Evolutionary conservation across 2,797 vertebrate genomes (phyloP).

Genomic region (Micromesistius poutassou): DNA sequence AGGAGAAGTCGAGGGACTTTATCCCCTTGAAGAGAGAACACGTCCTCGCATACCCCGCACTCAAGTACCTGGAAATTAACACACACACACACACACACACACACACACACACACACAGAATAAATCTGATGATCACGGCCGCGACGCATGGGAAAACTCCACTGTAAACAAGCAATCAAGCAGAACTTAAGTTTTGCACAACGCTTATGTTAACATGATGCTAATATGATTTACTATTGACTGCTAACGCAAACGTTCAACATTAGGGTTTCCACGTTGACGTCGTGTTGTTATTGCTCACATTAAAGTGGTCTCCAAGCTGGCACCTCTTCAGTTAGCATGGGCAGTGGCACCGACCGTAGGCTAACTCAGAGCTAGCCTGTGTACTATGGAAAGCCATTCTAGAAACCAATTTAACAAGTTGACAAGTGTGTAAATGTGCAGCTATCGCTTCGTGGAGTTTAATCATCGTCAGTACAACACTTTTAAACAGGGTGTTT

Average conservation of each 20-base stretch:
- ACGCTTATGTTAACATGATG: neutral
- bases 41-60: slow-evolving; percentile 97
- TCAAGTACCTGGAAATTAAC: slow-evolving; percentile 79
- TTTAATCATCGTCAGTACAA: neutral
- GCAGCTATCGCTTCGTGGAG: neutral
- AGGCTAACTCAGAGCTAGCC: neutral
- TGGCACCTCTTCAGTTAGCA: neutral
- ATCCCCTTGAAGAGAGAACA: slow-evolving; percentile 96
- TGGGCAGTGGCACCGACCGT: neutral
- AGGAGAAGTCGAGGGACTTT: slow-evolving; percentile 95
- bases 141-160: neutral
- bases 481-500: neutral
- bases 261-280: neutral
- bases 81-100: neutral
- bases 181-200: neutral
- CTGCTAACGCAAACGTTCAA: neutral
- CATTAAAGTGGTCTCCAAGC: neutral
- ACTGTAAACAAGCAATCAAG: neutral
- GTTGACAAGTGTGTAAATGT: neutral
- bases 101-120: neutral
- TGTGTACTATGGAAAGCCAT: neutral
- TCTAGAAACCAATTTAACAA: neutral
- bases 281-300: neutral
- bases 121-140: neutral
- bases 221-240: neutral